A percentile compares a stretch with the other conserved stretches of the same genome.
Conservation (phyloP, 2,113 vertebrate species). For the Sebastes schlegelii region DNA sequence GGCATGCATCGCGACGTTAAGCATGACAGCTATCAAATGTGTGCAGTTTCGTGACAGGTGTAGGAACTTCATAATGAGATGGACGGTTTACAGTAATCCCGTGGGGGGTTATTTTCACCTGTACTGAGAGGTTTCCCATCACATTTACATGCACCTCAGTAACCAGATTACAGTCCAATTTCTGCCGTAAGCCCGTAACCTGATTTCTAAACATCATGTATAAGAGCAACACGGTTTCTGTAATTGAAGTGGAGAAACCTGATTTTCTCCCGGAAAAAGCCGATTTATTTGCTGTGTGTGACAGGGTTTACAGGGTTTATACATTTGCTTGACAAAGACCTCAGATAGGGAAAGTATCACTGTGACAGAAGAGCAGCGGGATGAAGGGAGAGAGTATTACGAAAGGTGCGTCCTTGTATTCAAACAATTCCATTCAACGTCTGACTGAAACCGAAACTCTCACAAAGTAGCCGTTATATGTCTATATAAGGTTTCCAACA, state of each 20-base stretch:
- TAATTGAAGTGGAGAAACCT: background rate
- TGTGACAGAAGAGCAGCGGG: conserved; percentile 8
- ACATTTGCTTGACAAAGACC: background rate
- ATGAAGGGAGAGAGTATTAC: conserved; percentile 21
- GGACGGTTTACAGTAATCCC: background rate
- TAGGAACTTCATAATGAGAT: conserved; percentile 27
- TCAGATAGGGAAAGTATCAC: background rate
- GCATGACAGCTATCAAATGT: conserved; percentile 47
- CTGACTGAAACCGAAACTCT: conserved; percentile 22
- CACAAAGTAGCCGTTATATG: background rate
- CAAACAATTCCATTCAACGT: conserved; percentile 3
- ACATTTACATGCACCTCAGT: conserved; percentile 9
- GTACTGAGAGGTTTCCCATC: conserved; percentile 11
- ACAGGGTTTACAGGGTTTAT: background rate
- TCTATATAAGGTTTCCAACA: background rate
- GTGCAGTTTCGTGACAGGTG: conserved; percentile 33
- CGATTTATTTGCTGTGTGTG: background rate
- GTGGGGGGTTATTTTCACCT: conserved; percentile 14
- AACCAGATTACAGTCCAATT: conserved; percentile 16
- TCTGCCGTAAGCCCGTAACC: background rate
- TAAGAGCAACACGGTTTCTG: background rate
- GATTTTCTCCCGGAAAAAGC: conserved; percentile 16
- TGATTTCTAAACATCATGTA: background rate
- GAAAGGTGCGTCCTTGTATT: background rate
- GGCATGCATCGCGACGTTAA: conserved; percentile 45